These are phyloP conservation scores for Drosophila oshimai DNA, from an alignment of 1,140 invertebrate genomes.

Conservation along the genomic window DNA sequence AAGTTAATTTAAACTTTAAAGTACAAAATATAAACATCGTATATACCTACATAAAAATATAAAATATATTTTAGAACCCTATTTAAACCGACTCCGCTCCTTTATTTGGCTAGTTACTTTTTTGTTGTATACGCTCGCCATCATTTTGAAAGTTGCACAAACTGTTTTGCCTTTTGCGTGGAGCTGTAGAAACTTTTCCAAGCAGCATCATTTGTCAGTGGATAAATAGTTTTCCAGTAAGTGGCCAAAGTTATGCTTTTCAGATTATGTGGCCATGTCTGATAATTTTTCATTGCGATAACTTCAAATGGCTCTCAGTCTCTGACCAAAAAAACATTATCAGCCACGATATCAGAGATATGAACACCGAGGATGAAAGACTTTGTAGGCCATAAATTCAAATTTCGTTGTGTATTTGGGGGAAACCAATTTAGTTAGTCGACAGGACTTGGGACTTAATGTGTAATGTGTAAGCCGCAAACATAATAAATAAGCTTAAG, in stretches of 20 bases:
- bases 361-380: not conserved
- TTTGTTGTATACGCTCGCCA: conserved; percentile 17
- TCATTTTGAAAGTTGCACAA: conserved; percentile 66
- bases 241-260: conserved; percentile 79
- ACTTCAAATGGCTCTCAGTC: conserved; percentile 47
- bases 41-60: too few relatives aligned
- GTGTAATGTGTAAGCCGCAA: conserved; percentile 73
- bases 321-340: conserved; percentile 25
- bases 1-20: too few relatives aligned
- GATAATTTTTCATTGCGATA: conserved; percentile 75
- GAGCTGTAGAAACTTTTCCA: conserved; percentile 57
- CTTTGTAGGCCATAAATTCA: conserved; percentile 64
- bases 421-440: conserved; percentile 54
- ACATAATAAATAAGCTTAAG: conserved; percentile 81
- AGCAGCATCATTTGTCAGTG: conserved; percentile 80
- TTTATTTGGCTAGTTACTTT: not conserved
- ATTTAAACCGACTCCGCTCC: conserved; percentile 1
- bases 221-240: conserved; percentile 79
- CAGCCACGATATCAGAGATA: conserved; percentile 13
- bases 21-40: too few relatives aligned
- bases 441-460: conserved; percentile 55
- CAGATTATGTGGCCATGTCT: conserved; percentile 66
- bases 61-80: too few relatives aligned
- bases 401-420: conserved; percentile 58
- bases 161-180: conserved; percentile 75